Percentiles rank a stretch among this genome's conserved stretches.
These are phyloP conservation scores for Ctenochaetus hawaiiensis DNA, from an alignment of 2,797 vertebrate species.

Conservation along the genomic window DNA sequence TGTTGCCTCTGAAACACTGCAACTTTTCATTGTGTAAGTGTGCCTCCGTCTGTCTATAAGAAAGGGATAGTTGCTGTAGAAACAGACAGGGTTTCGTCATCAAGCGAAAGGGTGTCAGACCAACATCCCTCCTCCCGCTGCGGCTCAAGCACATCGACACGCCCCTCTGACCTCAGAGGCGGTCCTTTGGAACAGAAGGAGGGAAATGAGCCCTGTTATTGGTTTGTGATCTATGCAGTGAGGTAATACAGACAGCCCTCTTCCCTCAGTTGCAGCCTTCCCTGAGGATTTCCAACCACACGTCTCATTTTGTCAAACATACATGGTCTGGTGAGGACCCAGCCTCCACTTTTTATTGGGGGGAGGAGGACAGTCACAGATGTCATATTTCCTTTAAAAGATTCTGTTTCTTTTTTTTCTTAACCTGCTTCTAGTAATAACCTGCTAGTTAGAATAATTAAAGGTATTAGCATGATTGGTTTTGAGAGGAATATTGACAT, in stretches of 20 bases:
- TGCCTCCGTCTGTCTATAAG: neutral
- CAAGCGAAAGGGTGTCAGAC: slow-evolving; percentile 40
- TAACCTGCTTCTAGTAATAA: neutral
- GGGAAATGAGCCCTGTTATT: slow-evolving; percentile 64
- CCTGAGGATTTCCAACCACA: slow-evolving; percentile 38
- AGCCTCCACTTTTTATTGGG: slow-evolving; percentile 10
- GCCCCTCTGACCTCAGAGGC: slow-evolving; percentile 54
- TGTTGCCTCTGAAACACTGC: slow-evolving; percentile 8
- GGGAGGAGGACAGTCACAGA: neutral
- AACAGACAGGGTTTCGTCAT: slow-evolving; percentile 34
- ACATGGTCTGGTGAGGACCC: slow-evolving; percentile 13
- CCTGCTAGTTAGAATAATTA: too few relatives aligned
- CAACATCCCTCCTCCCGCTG: slow-evolving; percentile 48
- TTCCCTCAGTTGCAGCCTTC: slow-evolving; percentile 32
- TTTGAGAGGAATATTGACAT: neutral
- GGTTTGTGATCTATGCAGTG: slow-evolving; percentile 55
- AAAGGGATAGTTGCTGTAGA: slow-evolving; percentile 31
- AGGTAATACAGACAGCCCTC: slow-evolving; percentile 26
- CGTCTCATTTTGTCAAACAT: slow-evolving; percentile 27
- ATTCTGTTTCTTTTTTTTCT: slow-evolving; percentile 10
- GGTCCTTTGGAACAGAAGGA: slow-evolving; percentile 49
- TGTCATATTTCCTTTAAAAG: neutral
- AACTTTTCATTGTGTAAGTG: slow-evolving; percentile 19
- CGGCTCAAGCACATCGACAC: slow-evolving; percentile 35
- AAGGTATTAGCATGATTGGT: neutral